phyloP scores from a whole-genome alignment of 1,140 invertebrate species.

The Lycorma delicatula region DNA sequence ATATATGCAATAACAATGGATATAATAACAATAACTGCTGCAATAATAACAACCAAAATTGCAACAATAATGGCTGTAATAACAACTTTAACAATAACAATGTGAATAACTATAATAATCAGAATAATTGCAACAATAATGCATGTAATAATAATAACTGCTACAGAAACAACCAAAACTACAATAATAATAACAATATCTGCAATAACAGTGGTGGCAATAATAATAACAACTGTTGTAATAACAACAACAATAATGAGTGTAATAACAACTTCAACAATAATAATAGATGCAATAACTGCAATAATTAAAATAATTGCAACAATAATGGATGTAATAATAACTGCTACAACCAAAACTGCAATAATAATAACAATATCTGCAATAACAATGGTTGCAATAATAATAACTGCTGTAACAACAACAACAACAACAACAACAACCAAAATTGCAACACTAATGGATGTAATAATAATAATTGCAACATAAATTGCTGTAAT shows the following conservation, averaged over 20 bases:
- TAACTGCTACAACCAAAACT: neutral
- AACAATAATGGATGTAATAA: neutral
- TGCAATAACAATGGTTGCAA: neutral
- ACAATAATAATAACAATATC: neutral
- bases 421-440: neutral
- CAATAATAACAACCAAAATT: neutral
- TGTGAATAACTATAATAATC: neutral
- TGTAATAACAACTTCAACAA: neutral
- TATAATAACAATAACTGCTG: neutral
- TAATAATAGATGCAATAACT: neutral
- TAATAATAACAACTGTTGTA: neutral
- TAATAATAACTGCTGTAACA: neutral
- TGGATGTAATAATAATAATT: too few relatives aligned
- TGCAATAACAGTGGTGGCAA: neutral
- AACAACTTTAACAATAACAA: neutral
- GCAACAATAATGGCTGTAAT: neutral
- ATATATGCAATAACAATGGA: neutral
- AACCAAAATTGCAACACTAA: neutral
- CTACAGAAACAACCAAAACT: neutral
- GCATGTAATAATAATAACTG: neutral
- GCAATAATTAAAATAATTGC: neutral
- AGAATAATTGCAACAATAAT: neutral
- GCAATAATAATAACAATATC: neutral
- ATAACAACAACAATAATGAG: neutral
- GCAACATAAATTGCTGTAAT: neutral